Base-by-base conservation (phyloP, 2,113 vertebrate genomes). In the Oreamnos americanus region DNA sequence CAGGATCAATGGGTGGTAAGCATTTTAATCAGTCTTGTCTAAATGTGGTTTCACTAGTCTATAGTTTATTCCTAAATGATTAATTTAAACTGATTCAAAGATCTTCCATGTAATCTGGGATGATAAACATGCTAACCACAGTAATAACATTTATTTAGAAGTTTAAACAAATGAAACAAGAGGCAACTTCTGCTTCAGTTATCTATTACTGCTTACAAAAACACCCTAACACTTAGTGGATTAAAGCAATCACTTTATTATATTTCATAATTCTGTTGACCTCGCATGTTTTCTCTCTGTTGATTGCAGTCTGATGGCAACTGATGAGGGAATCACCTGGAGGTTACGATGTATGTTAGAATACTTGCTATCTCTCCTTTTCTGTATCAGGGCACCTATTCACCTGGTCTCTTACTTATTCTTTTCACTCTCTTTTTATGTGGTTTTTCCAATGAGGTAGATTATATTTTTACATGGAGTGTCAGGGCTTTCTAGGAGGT, bases 311-410 rank as follows among this genome's bases (percentile, higher is more conserved):
- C 25, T 57, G 36, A 21, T 33, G 23, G 17, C 14, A 47, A 16
- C 6, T 64, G 55, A 30, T 17, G 2, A 57, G 3, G 6, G 16
- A 3, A 3, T n/a, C 13, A 3, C 30, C 36, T 64, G 58, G 15
- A 76, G 23, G 6, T 2, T 17, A 8, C 0, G 1, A 2, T n/a
- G 19, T 21, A 13, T 39, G 45, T 7, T 6, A 6, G 36, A 33
- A n/a, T 10, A 86, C 3, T 16, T 86, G 26, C 14, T 25, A 5
- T 36, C 64, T 36, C 39, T 84, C 21, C 16, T 14, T 45, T 14
- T n/a, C 8, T 13, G 30, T 45, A 12, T 4, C 13, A 26, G 21
- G 13, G 9, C 7, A 36, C 9, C 2, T 58, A 16, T 36, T 51
- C 15, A 36, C 3, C 2, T 28, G 26, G 5, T 13, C 16, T 83